Evolutionary conservation across 2,113 vertebrate genomes (phyloP).

Genomic region (cattle (Bos taurus)): ARS-UCD2.0 NC_037343.1:18660501-18661000

Average conservation of each 20-base stretch:
- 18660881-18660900: not conserved
- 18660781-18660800: not conserved
- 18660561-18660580: not conserved
- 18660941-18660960: not conserved
- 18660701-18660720: not conserved
- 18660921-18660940: not conserved
- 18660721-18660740: not conserved
- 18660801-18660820: not conserved
- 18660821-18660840: not conserved
- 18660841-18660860: not conserved
- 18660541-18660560: not conserved
- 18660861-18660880: not conserved
- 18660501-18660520: not conserved
- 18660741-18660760: not conserved
- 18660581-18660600: accelerated
- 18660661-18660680: not conserved
- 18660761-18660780: accelerated
- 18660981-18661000: not conserved
- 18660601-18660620: not conserved
- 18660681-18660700: not conserved
- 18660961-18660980: not conserved
- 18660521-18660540: not conserved
- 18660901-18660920: not conserved
- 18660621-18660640: not conserved
- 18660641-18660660: not conserved